Conservation (phyloP, 2,888 invertebrate genomes). For the Diplazon laetatorius region DNA sequence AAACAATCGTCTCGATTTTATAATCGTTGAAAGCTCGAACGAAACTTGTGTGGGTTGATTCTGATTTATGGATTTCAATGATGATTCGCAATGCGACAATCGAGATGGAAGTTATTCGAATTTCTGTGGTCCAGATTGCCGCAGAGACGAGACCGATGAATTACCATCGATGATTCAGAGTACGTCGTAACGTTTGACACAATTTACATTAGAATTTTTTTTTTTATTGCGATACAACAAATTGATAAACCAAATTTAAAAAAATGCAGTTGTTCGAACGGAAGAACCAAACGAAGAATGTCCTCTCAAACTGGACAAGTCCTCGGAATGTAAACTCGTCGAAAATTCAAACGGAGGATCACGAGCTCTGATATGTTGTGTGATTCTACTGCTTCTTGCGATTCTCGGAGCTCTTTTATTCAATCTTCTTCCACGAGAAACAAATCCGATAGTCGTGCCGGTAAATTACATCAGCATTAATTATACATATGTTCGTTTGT, state of each 20-base stretch:
- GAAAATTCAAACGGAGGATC: slow-evolving; percentile 84
- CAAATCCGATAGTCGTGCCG: neutral
- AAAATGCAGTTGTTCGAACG: no score
- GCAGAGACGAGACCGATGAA: slow-evolving; percentile 19
- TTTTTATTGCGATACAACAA: neutral
- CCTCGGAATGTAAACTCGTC: slow-evolving; percentile 68
- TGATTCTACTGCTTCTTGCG: slow-evolving; percentile 86
- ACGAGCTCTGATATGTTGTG: slow-evolving; percentile 87
- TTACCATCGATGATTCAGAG: neutral
- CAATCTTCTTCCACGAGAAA: slow-evolving; percentile 85
- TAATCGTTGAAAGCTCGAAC: neutral
- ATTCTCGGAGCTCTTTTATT: slow-evolving; percentile 89
- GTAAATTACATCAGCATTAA: neutral
- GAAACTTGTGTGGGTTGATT: neutral
- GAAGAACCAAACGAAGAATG: slow-evolving; percentile 75
- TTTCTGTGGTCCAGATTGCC: slow-evolving; percentile 33
- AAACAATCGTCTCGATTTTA: neutral
- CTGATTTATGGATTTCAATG: neutral
- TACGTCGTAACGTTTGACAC: neutral
- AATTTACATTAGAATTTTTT: neutral
- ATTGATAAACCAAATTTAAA: neutral
- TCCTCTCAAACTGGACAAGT: slow-evolving; percentile 76
- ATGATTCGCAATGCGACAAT: neutral
- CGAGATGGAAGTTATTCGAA: slow-evolving; percentile 6
- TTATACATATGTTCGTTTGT: no score